Base-by-base conservation (phyloP, 2,797 vertebrate species). In the Microctenopoma steveboyesi region DNA sequence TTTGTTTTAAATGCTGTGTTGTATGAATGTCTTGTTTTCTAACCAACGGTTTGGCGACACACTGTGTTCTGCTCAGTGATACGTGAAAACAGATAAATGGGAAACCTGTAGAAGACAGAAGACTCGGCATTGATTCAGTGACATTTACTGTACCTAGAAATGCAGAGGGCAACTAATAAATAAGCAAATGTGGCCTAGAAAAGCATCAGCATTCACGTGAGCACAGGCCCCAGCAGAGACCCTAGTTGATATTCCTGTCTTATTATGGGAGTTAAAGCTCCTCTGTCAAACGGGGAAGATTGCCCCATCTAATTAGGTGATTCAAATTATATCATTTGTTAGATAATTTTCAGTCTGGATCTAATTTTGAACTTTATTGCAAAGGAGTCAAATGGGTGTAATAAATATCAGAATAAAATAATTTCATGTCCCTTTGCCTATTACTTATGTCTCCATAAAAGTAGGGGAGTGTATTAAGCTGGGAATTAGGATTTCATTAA, bases 331-430 rank as follows among this genome's bases (percentile, higher is more conserved):
- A 83, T 91, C 70, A 93, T 93, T 91, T 91, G 80, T 93, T 89
- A 91, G 74, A 87, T 78, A 78, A 89, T 91, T 90, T 88, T 90
- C 85, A 87, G 84, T 74, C 82, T 69, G 74, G 79, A 87, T 92
- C 92, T 93, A 93, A 93, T 93, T 93, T 93, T 91, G 93, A 93
- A 92, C 91, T 92, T 92, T 90, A 92, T 91, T 90, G 84, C 88
- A 80, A 75, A 82, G 74, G 82, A 93, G 89, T 88, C 89, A 88
- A 92, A 90, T 88, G 76, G 71, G 87, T 82, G 85, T 93, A 92
- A 94, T 93, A 93, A 91, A 93, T 93, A 92, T 88, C 80, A 74
- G 90, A 89, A 92, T 92, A 94, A 92, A 94, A 93, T 93, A 92
- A 94, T 94, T 93, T 86, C 89, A 91, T 89, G 91, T 92, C 91